Evolutionary conservation across 2,797 vertebrate species (phyloP), one percentile per base, ranked within the genome.

Genomic region (Cuniculus paca): DNA sequence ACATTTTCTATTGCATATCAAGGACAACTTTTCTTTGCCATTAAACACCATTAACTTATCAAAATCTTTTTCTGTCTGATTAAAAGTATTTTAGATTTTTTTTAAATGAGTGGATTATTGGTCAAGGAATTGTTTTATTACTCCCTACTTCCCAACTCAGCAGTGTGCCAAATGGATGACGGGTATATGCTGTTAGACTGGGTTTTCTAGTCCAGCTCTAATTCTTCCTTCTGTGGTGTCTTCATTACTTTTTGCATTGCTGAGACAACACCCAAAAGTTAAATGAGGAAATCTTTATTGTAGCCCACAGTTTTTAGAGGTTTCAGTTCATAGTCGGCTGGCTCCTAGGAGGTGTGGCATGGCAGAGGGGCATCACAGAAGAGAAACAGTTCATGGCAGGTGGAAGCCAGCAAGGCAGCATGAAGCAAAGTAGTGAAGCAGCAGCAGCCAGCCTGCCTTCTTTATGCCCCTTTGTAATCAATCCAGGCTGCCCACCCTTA

Each of bases 51-150:
- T 65, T 91, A 94, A 85, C 87, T 94, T 80, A 74, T 65, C 20
- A 54, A 88, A 82, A 84, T 60, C 28, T 4, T 88, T 88, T 50
- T 42, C n/a, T 84, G 5, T 82, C 58, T 94, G 11, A 34, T 86
- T 94, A 75, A 94, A 94, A 31, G 78, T 87, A 36, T 80, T 95
- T 80, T 86, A 34, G 34, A 12, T 88, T 63, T 36, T 36, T 19
- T 78, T 52, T 78, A 52, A 31, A n/a, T 52, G 31, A 20, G 75
- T 78, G 31, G 16, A 16, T 52, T 52, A 50, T 31, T 50, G 4
- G 19, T 79, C 50, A 89, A 94, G 54, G n/a, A 28, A 42, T 45
- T 77, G 6, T 77, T 96, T 93, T 89, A 42, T 61, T 56, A 63
- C 50, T 50, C 50, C 36, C 10, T 74, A 36, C 48, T 42, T 88